A percentile compares a stretch with the other conserved stretches of the same genome.
Evolutionary conservation across 2,888 invertebrate genomes (phyloP).

Genomic region (Chrysolina haemoptera): DNA sequence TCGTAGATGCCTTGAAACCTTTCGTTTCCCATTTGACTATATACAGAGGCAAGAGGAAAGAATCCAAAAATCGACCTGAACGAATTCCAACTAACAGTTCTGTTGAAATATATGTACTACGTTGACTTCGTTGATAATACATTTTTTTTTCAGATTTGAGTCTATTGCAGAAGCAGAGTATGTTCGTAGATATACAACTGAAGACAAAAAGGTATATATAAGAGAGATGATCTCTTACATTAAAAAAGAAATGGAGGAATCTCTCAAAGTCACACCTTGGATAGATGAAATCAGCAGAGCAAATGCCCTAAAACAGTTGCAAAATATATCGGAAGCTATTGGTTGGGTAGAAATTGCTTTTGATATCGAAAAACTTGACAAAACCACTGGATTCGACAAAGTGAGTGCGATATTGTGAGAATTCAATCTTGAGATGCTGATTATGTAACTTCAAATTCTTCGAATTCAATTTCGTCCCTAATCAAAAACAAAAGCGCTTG

Average conservation of each 20-base stretch:
- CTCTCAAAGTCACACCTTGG: slow-evolving; percentile 52
- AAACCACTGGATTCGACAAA: slow-evolving; percentile 50
- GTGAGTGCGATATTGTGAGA: slow-evolving; percentile 43
- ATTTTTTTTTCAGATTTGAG: slow-evolving; percentile 51
- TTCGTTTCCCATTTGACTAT: too few relatives aligned
- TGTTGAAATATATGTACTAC: too few relatives aligned
- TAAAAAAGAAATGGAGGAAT: slow-evolving; percentile 50
- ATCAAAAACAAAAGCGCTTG: too few relatives aligned
- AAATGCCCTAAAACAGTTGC: slow-evolving; percentile 44
- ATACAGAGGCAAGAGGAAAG: too few relatives aligned
- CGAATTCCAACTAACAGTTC: too few relatives aligned
- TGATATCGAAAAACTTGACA: slow-evolving; percentile 55
- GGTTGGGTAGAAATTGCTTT: slow-evolving; percentile 57
- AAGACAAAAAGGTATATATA: slow-evolving; percentile 50
- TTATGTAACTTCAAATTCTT: too few relatives aligned
- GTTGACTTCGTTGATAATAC: too few relatives aligned
- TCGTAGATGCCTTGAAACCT: too few relatives aligned
- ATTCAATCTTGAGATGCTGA: too few relatives aligned
- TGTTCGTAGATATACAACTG: slow-evolving; percentile 53
- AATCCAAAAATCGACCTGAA: too few relatives aligned
- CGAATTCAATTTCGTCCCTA: too few relatives aligned
- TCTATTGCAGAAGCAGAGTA: slow-evolving; percentile 59
- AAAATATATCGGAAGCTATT: slow-evolving; percentile 51
- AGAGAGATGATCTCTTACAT: slow-evolving; percentile 53
- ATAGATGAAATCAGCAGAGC: slow-evolving; percentile 53